Evolutionary conservation across 2,797 vertebrate genomes (phyloP).

Genomic region (Pipistrellus pygmaeus): DNA sequence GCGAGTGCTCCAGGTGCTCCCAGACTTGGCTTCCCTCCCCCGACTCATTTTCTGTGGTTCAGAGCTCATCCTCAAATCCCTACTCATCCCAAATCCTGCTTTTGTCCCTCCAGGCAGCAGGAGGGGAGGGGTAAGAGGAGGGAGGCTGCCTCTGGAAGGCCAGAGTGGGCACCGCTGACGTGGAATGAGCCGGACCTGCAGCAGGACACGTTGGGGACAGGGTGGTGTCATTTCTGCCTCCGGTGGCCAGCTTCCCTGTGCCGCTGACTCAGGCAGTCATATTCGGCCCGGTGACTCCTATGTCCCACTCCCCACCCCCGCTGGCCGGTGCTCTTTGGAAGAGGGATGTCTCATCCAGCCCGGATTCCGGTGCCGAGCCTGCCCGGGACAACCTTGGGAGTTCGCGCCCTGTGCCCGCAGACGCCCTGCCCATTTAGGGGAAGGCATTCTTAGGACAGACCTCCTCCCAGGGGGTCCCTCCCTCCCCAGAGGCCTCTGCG

Average conservation of each 20-base stretch:
- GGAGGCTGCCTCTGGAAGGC: accelerated
- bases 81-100: not conserved
- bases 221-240: not conserved
- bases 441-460: not conserved
- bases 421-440: conserved; percentile 26
- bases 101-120: not conserved
- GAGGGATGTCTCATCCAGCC: not conserved
- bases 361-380: not conserved
- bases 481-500: not conserved
- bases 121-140: not conserved
- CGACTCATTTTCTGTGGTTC: not conserved
- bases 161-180: too few species aligned
- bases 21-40: too few species aligned
- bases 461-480: not conserved
- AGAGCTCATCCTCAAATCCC: too few species aligned
- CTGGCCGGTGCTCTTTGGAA: conserved; percentile 21
- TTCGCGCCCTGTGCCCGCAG: not conserved
- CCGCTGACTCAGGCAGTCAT: not conserved
- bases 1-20: not conserved
- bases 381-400: not conserved
- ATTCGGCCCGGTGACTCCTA: conserved; percentile 30
- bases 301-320: not conserved
- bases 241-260: not conserved
- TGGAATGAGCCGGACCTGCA: not conserved
- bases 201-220: not conserved